These are phyloP conservation scores for Vulpes vulpes DNA, from an alignment of 2,113 vertebrate genomes.

Conservation along the genomic window DNA sequence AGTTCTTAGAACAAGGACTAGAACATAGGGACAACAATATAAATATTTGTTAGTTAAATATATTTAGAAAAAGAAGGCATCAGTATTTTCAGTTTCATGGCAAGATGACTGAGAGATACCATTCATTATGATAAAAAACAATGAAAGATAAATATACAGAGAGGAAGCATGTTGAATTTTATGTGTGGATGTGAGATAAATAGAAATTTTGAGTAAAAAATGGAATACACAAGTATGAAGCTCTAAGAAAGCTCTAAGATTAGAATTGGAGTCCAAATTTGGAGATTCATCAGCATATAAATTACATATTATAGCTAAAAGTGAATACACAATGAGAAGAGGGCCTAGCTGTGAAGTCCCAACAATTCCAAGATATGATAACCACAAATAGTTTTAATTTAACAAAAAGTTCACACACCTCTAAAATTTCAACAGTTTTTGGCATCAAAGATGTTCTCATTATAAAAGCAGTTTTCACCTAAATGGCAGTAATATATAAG, in stretches of 20 bases:
- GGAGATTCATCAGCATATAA: background rate
- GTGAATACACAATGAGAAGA: background rate
- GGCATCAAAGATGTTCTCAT: background rate
- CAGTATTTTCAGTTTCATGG: background rate
- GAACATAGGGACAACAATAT: background rate
- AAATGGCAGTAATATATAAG: background rate
- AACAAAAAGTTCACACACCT: background rate
- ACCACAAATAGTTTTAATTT: background rate
- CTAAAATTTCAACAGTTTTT: background rate
- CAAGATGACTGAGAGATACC: background rate
- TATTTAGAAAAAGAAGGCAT: background rate
- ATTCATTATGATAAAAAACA: background rate
- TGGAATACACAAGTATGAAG: background rate
- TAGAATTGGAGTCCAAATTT: background rate
- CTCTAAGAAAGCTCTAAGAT: background rate
- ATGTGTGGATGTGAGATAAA: background rate
- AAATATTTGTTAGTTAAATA: background rate
- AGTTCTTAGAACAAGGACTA: background rate
- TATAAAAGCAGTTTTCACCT: background rate
- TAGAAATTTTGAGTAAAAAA: background rate
- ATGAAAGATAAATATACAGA: background rate
- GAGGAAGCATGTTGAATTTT: background rate
- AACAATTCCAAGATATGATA: background rate
- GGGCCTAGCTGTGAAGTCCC: background rate
- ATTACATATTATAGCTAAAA: background rate